Conservation (phyloP, 1,140 invertebrate species). For the Halictus rubicundus region DNA sequence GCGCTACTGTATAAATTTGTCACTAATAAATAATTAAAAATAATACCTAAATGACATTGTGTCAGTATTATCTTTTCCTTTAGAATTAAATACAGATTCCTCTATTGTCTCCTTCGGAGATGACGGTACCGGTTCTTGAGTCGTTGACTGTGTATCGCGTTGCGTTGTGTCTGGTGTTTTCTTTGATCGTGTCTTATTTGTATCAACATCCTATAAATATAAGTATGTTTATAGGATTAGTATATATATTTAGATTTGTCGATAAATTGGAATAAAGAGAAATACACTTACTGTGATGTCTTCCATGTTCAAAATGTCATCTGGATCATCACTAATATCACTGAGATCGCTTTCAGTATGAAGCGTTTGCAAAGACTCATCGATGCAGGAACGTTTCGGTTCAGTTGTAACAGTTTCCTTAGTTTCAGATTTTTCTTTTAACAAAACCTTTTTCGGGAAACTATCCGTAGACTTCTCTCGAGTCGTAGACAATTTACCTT, state of each 20-base stretch:
- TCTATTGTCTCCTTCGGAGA: constrained; percentile 61
- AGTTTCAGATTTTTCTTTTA: constrained; percentile 74
- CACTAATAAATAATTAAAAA: constrained; percentile 19
- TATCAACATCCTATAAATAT: constrained; percentile 60
- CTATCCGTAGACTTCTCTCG: constrained; percentile 76
- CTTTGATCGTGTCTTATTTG: constrained; percentile 46
- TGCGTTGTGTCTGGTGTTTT: constrained; percentile 56
- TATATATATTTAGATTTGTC: background rate
- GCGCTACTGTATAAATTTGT: background rate
- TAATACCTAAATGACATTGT: constrained; percentile 54
- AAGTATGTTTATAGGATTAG: background rate
- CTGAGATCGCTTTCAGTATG: constrained; percentile 88
- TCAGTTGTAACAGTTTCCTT: constrained; percentile 79
- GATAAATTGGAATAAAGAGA: constrained; percentile 46
- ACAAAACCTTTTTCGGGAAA: constrained; percentile 69
- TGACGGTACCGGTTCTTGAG: constrained; percentile 53
- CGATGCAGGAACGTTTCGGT: constrained; percentile 77
- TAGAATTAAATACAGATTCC: constrained; percentile 68
- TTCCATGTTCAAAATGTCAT: constrained; percentile 91
- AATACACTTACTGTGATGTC: constrained; percentile 69
- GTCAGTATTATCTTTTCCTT: constrained; percentile 69
- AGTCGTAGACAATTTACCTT: constrained; percentile 73
- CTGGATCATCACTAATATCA: constrained; percentile 92
- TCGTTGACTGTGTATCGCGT: constrained; percentile 52
- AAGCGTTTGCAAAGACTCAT: constrained; percentile 81